Base-by-base conservation (phyloP, 2,113 vertebrate genomes). In the Rhinogobius similis region DNA sequence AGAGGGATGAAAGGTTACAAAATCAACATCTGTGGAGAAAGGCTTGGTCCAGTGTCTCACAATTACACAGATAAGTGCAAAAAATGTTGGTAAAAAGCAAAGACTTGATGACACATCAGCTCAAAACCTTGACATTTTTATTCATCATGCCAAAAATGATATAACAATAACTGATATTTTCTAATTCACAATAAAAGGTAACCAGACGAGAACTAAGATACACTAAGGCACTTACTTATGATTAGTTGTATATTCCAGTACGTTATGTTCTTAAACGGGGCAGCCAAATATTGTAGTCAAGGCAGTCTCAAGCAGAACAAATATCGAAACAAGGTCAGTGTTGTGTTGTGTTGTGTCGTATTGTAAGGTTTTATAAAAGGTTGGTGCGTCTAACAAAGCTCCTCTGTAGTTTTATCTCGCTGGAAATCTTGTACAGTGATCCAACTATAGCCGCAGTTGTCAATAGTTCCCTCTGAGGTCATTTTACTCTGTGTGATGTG, bases 381-480 rank as follows among this genome's bases (percentile, higher is more conserved):
- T 62, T 29, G 23, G 52, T 69, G 69, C 52, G 59, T 26, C 52
- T 50, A 67, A 76, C 73, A 41, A 80, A 67, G 62, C 16, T 32
- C 65, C 66, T 52, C 39, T 70, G 68, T 38, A 20, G 26, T 77
- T 72, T 75, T 79, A 85, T 85, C 80, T 85, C 73, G 27, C 65
- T 69, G 64, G 43, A 78, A 81, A 82, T 77, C 68, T 70, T 48
- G 20, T 56, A 56, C 29, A 77, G 38, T 5, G 24, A 67, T 77
- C 66, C 70, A 75, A 73, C 61, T 75, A 65, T 62, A 39, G 39
- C 70, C 64, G 48, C 26, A 38, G 75, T 76, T 72, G 65, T 82
- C 72, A 86, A 43, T 67, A 67, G 76, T 66, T 84, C 23, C 64
- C 46, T 72, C 71, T 68, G 62, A 62, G 68, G 74, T 75, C 71